Evolutionary conservation across 2,113 vertebrate species (phyloP), one percentile per base, ranked within the genome.

Genomic region (human): DNA sequence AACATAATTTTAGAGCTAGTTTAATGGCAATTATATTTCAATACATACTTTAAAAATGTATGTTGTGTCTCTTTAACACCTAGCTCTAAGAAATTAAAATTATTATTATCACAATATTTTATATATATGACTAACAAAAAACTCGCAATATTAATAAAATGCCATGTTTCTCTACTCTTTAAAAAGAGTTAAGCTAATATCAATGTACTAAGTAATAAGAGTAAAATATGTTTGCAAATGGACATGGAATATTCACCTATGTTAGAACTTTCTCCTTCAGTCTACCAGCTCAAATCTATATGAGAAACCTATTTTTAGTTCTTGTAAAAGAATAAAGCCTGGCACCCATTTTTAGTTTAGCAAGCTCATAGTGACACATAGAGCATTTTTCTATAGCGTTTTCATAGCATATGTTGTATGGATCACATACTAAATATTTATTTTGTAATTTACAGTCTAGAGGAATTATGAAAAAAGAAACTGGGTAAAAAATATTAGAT

Each of bases 101-200:
- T 55, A 12, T 87, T 55, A 12, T 87, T 85, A 76, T 89, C 52
- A 76, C 32, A 86, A 48, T 83, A 89, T 10, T 61, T 93, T 66
- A 45, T 52, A 75, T 75, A 22, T 79, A 80, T 59, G n/a, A 90
- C 48, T 90, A 95, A 83, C 45, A 80, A 89, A 70, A 13, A 14
- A 64, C 75, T 97, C 96, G 22, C 14, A 48, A 48, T 91, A 86
- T 73, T 81, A 70, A 80, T 95, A 16, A 82, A 93, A 92, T 95
- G 18, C 14, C 12, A 52, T 78, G 20, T 82, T 82, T 92, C 78
- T 23, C 20, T 66, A 27, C 12, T 64, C 55, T 45, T 86, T 92
- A 57, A 93, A 64, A 94, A 79, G 12, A 72, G 16, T 85, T 88
- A 92, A 85, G 45, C 25, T 88, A 73, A 80, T 88, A 35, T 68